A percentile compares a stretch with the other conserved stretches of the same genome.
Evolutionary conservation across 2,797 vertebrate species (phyloP).

Genomic region (Chiropotes sagulatus): DNA sequence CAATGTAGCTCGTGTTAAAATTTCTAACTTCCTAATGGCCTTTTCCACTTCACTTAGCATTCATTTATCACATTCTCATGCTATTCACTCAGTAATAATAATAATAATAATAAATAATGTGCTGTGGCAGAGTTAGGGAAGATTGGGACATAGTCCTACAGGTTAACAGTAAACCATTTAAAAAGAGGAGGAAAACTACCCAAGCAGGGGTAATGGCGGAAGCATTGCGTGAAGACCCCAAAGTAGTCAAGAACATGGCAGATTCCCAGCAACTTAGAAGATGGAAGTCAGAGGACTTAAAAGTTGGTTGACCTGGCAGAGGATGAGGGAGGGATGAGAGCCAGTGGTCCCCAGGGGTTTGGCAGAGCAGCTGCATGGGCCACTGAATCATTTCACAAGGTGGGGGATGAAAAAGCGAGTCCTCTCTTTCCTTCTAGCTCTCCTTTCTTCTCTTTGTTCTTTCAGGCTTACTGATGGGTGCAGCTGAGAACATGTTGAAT

Average conservation of each 20-base stretch:
- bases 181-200: neutral
- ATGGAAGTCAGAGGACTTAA: neutral
- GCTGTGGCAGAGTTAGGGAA: neutral
- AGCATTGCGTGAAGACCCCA: neutral
- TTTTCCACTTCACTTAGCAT: neutral
- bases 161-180: neutral
- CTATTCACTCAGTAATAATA: neutral
- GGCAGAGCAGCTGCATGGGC: neutral
- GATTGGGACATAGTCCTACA: fast-evolving
- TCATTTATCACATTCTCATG: neutral
- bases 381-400: neutral
- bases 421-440: neutral
- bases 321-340: fast-evolving
- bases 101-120: neutral
- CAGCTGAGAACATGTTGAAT: neutral
- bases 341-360: fast-evolving
- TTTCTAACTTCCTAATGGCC: neutral
- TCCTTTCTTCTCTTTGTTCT: neutral
- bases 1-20: neutral
- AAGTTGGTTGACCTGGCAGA: neutral
- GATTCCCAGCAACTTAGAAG: neutral
- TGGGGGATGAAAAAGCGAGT: neutral
- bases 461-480: neutral
- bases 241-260: neutral
- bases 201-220: neutral